Evolutionary conservation across 2,797 vertebrate genomes (phyloP), one percentile per base, ranked within the genome.

Genomic region (Trichosurus vulpecula): DNA sequence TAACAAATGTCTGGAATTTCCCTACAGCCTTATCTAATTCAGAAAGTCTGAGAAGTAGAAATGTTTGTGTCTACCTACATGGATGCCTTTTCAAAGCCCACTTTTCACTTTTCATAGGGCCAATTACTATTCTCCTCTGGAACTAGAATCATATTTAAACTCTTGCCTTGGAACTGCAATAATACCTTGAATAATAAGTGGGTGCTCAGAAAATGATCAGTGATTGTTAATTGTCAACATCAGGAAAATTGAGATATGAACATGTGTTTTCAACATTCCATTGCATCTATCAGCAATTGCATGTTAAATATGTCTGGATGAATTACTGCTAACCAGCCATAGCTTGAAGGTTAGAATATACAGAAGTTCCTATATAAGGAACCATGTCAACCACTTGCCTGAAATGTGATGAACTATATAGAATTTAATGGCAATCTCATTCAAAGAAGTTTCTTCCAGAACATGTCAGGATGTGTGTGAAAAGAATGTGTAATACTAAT

Each of bases 1-100:
- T 92, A 95, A 91, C 57, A 93, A 52, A 92, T 96, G 6, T 2
- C n/a, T 87, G 90, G 25, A 94, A 74, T 97, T 92, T 87, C 1
- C 31, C 4, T 74, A 35, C 54, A 95, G 11, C 3, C 53, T 91
- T 6, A 31, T 89, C 6, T 91, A 93, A 93, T 90, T 94, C 11
- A 41, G 8, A 61, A 66, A 55, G 6, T 0, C 3, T 81, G 93
- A 91, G 91, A 52, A 1, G 58, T 41, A 90, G 1, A 66, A 74
- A 90, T 92, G 11, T 92, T 93, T 16, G 0, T 94, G 90, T 57
- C 55, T 92, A 0, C 53, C 9, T 9, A 35, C 27, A 4, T 93
- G 27, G 58, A 41, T 58, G 27, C 27, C n/a, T n/a, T n/a, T 6
- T 94, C 92, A 90, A n/a, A 35, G 13, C 11, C n/a, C 56, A 74